phyloP scores from a whole-genome alignment of 92 coral and sea anemone genomes.

The Chrysogorgia sp. region DNA sequence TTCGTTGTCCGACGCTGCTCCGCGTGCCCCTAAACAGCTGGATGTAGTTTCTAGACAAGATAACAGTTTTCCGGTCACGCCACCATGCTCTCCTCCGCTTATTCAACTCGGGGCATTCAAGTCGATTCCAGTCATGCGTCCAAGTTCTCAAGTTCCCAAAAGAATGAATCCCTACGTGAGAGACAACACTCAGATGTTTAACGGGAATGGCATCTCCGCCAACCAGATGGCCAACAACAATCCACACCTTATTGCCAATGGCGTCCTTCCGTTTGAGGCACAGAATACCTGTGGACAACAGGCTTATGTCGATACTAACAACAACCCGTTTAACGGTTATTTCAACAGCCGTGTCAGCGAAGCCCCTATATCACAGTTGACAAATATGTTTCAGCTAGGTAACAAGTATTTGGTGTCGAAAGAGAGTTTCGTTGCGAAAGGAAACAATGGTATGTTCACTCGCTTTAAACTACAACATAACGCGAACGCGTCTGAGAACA shows the following conservation, averaged over 20 bases:
- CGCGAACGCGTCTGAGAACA: background rate
- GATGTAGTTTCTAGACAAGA: background rate
- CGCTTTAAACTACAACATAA: constrained; percentile 20
- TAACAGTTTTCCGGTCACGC: constrained; percentile 20
- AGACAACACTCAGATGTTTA: constrained; percentile 38
- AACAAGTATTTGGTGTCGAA: constrained; percentile 1
- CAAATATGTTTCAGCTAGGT: background rate
- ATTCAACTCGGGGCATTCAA: constrained; percentile 19
- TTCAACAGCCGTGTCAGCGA: background rate
- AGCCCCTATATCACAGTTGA: background rate
- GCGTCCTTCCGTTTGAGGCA: constrained; percentile 9
- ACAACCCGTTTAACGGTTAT: background rate
- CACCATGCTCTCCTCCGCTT: constrained; percentile 35
- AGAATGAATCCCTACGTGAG: background rate
- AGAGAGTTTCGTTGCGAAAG: constrained; percentile 1
- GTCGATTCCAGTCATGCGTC: background rate
- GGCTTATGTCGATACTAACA: constrained; percentile 1
- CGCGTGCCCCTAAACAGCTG: background rate
- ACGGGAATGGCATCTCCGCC: background rate
- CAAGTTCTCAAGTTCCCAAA: background rate
- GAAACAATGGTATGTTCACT: constrained; percentile 5
- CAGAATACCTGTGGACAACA: background rate
- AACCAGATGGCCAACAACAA: background rate
- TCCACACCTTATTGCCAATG: constrained; percentile 24
- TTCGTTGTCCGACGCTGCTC: constrained; percentile 10